phyloP scores from a whole-genome alignment of 2,113 vertebrate species.

The Pleuronectes platessa region DNA sequence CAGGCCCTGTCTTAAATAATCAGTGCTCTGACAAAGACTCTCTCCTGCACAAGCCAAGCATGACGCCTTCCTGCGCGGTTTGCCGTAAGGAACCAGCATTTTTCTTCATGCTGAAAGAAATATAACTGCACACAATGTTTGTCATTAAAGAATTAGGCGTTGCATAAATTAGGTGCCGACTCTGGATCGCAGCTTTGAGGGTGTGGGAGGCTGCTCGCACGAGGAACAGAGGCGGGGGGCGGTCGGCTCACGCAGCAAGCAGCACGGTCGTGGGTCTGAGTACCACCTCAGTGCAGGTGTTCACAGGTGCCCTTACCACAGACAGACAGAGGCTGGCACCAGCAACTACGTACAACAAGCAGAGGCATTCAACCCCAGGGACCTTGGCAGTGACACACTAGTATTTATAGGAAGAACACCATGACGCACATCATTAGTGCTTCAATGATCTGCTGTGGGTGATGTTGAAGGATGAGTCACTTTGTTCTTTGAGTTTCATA shows the following conservation, averaged over 20 bases:
- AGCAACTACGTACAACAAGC: constrained; percentile 78
- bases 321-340: constrained; percentile 72
- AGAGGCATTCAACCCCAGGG: constrained; percentile 67
- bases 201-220: background rate
- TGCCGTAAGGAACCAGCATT: background rate
- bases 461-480: constrained; percentile 8
- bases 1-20: constrained; percentile 55
- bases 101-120: constrained; percentile 4
- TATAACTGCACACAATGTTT: background rate
- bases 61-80: constrained; percentile 15
- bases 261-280: constrained; percentile 11
- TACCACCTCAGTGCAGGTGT: constrained; percentile 82
- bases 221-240: background rate
- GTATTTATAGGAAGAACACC: constrained; percentile 43
- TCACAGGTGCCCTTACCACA: constrained; percentile 74
- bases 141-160: background rate
- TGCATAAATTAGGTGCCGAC: background rate
- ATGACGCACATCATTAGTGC: constrained; percentile 24
- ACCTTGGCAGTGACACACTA: constrained; percentile 47
- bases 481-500: background rate
- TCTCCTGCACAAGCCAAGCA: constrained; percentile 20
- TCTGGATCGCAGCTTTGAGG: background rate
- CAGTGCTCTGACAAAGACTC: constrained; percentile 42
- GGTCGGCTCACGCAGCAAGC: background rate
- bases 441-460: constrained; percentile 4